Conservation (phyloP, 2,888 invertebrate genomes). For the Schizotus pectinicornis region DNA sequence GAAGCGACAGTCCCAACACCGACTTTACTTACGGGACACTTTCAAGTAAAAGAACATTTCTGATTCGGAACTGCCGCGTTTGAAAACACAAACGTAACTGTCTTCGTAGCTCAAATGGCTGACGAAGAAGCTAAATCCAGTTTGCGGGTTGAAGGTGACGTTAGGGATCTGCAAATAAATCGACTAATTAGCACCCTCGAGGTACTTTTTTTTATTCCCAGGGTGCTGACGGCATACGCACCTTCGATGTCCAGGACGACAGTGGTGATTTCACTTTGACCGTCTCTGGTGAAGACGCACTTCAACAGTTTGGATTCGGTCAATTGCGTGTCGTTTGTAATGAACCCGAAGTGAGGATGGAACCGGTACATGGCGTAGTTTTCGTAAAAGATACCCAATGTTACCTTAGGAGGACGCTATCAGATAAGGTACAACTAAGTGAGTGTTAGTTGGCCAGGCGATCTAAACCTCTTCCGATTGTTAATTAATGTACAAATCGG, state of each 20-base stretch:
- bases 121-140: constrained; percentile 57
- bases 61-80: constrained; percentile 27
- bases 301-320: constrained; percentile 4
- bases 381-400: constrained; percentile 19
- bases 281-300: constrained; percentile 11
- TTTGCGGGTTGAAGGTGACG: constrained; percentile 57
- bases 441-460: constrained; percentile 25
- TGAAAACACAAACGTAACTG: constrained; percentile 48
- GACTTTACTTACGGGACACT: constrained; percentile 39
- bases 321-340: constrained; percentile 34
- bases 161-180: constrained; percentile 47
- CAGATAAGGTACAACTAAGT: constrained; percentile 24
- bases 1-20: constrained; percentile 7
- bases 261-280: background rate
- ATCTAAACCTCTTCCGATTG: constrained; percentile 25
- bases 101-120: constrained; percentile 47
- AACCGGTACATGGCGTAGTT: constrained; percentile 29
- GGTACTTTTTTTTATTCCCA: background rate
- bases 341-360: constrained; percentile 33
- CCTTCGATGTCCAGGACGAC: constrained; percentile 28
- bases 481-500: constrained; percentile 28
- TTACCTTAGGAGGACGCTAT: constrained; percentile 30
- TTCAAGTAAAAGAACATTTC: constrained; percentile 20
- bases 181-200: constrained; percentile 5
- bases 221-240: constrained; percentile 15